Percentiles rank a stretch among this genome's conserved stretches.
Conservation (phyloP, 2,797 vertebrate species). For the Discoglossus pictus region DNA sequence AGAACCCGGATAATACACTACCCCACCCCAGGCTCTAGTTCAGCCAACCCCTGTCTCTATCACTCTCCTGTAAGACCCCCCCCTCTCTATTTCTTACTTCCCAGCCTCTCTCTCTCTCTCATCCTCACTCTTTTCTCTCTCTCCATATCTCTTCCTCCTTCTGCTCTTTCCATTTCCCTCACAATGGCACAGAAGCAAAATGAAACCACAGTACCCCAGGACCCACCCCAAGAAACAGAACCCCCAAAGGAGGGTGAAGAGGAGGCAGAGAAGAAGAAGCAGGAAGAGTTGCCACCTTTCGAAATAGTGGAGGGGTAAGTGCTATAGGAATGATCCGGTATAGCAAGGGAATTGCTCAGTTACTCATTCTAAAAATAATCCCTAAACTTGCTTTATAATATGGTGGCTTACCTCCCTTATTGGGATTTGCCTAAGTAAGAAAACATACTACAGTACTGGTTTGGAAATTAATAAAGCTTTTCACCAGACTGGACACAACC, state of each 20-base stretch:
- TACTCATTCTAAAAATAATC: no score
- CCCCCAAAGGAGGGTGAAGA: constrained; percentile 66
- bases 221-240: constrained; percentile 60
- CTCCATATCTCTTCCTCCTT: not conserved
- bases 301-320: constrained; percentile 89
- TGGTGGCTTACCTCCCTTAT: no score
- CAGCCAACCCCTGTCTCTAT: not conserved
- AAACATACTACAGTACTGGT: no score
- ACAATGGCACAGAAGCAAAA: constrained; percentile 73
- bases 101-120: constrained; percentile 46
- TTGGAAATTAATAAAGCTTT: no score
- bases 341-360: no score
- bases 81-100: constrained; percentile 42
- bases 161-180: not conserved
- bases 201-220: constrained; percentile 62
- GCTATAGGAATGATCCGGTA: not conserved
- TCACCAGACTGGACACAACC: no score
- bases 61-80: constrained; percentile 21
- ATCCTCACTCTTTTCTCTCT: not conserved
- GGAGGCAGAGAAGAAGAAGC: constrained; percentile 75
- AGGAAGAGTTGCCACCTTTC: constrained; percentile 86
- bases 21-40: not conserved
- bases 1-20: constrained; percentile 5
- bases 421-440: no score
- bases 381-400: no score